Base-by-base conservation (phyloP, 2,888 invertebrate genomes). In the Chrysotoxum bicinctum region DNA sequence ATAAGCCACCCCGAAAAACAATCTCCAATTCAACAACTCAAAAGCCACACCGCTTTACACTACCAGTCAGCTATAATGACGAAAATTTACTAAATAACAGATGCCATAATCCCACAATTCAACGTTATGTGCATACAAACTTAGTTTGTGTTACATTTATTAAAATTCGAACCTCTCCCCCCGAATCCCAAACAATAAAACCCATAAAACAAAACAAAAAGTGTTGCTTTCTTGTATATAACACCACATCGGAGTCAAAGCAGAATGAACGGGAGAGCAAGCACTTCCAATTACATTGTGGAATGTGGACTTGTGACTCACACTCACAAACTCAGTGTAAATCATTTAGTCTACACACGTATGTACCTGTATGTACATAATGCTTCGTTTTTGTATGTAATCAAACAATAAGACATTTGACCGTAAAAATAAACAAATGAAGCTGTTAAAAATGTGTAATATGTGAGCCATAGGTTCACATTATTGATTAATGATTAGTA, bases 21-120 rank as follows among this genome's bases (percentile, higher is more conserved):
- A 16, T 30, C 30, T 52, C 26, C 8, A 19, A 58, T 19, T 19
- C 0, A 21, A 35, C 8, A 23, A 50, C 7, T 23, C 14, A 50
- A 50, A 7, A 26, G 2, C 50, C 23, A 23, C 14, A 23, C 8
- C 35, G 21, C 19, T 35, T 21, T 50, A 6, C 14, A 35, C 58
- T 21, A 64, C 64, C 45, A 32, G 19, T 45, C 64, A 19, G 64
- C 45, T 30, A 9, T 45, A 16, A 45, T 14, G 45, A 45, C 30
- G 4, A 45, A 45, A 16, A 14, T 32, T 30, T 8, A 64, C 64
- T 64, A 45, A 64, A 45, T 19, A 19, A 30, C 45, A 12, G 14
- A 45, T 8, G 64, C 45, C 64, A 64, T 64, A 64, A 64, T 64
- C 64, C 43, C 64, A 64, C 64, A 64, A 45, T 64, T 9, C 37